These are phyloP conservation scores for Desmodus rotundus DNA, from an alignment of 2,113 vertebrate genomes.

Conservation along the genomic window DNA sequence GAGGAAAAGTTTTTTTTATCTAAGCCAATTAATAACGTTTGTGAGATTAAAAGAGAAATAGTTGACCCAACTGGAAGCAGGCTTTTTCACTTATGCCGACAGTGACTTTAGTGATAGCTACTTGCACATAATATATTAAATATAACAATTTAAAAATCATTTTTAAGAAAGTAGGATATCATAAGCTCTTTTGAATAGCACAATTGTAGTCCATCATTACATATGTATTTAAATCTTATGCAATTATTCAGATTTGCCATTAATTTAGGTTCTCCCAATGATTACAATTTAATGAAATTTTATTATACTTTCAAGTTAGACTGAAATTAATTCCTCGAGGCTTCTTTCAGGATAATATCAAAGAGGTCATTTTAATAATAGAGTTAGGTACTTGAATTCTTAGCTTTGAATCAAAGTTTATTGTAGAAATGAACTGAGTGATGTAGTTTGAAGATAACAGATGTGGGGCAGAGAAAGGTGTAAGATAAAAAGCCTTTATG, in stretches of 20 bases:
- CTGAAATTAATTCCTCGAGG: constrained; percentile 31
- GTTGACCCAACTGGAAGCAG: background rate
- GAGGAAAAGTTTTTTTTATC: background rate
- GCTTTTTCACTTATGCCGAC: background rate
- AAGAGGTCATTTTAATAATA: constrained; percentile 39
- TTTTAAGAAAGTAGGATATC: background rate
- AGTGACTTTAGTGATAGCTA: background rate
- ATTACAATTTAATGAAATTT: constrained; percentile 36
- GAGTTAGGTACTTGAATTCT: background rate
- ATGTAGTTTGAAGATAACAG: constrained; percentile 19
- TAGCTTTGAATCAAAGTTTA: constrained; percentile 12
- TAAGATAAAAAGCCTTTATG: background rate
- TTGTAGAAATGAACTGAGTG: background rate
- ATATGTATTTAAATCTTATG: background rate
- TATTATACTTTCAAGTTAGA: constrained; percentile 23
- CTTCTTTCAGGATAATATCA: constrained; percentile 47
- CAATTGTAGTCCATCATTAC: background rate
- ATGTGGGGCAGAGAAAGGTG: background rate
- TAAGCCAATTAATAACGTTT: background rate
- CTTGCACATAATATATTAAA: constrained; percentile 6
- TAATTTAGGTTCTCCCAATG: constrained; percentile 18
- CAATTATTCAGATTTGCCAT: background rate
- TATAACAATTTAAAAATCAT: background rate
- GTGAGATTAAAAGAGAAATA: background rate
- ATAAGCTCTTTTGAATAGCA: background rate